Evolutionary conservation across 1,140 invertebrate genomes (phyloP), one percentile per base, ranked within the genome.

Genomic region (Trichomalopsis sarcophagae): DNA sequence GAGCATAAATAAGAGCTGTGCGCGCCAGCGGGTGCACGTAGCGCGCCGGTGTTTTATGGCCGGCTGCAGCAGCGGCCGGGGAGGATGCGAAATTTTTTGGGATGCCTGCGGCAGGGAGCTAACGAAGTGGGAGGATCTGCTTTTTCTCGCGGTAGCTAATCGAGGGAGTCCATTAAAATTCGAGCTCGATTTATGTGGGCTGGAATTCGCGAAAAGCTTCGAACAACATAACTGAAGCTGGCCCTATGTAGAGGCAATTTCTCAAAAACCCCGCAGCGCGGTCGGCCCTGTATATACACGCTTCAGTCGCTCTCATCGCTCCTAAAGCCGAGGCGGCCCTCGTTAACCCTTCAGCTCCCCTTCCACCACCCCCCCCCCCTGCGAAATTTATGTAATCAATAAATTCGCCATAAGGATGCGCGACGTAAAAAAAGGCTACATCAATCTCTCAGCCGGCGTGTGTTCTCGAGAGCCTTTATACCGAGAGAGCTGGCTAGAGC

Each of bases 361-460:
- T 11, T 1, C 66, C 7, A 0, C 10, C 5, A 14, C 23, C 9
- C 33, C 7, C 0, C 10, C 5, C 30, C 23, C 9, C 33, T 44
- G 33, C 78, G 2, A 36, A 50, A 55, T 74, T 81, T 62, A 50
- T 33, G 69, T 23, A 74, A 82, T 81, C 79, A 44, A 81, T 81
- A 71, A 81, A 81, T 81, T 81, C 23, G 33, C 79, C 66, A 30
- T 69, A 30, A 50, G 71, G 36, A 47, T 55, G 47, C 44, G 30
- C 21, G 71, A 50, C 27, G 44, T 55, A 47, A 81, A 47, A 81
- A 74, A 79, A 79, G 21, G 55, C 55, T n/a, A n/a, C 55, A 62
- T n/a, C 55, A 62, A 62, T 62, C 55, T n/a, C 40, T 44, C 40
- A 5, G 27, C 27, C 36, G 36, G 36, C 36, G 36, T 40, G 36